Evolutionary conservation across 1,140 invertebrate genomes (phyloP).

Genomic region (Mesaphorura yosii): DNA sequence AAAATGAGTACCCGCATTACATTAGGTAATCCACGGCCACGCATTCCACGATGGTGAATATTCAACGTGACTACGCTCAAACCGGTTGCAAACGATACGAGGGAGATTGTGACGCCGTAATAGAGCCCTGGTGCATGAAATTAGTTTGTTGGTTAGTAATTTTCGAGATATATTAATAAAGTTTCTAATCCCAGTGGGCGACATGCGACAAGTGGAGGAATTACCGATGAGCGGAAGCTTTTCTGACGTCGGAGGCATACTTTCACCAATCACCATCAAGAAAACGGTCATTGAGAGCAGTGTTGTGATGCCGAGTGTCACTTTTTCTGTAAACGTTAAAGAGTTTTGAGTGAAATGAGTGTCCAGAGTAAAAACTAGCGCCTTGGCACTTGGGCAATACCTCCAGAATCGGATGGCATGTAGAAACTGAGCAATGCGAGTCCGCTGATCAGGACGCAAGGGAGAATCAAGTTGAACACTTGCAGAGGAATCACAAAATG

Average conservation of each 20-base stretch:
- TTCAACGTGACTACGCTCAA: constrained; percentile 45
- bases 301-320: constrained; percentile 47
- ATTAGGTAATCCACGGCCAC: constrained; percentile 42
- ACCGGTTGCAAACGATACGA: constrained; percentile 49
- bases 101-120: constrained; percentile 51
- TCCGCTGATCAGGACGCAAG: constrained; percentile 46
- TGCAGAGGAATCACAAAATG: neutral
- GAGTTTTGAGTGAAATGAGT: neutral
- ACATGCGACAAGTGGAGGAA: too few species aligned
- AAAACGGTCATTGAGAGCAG: constrained; percentile 53
- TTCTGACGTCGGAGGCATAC: constrained; percentile 51
- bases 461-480: constrained; percentile 47
- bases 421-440: constrained; percentile 47
- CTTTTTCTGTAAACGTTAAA: constrained; percentile 37
- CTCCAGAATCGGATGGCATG: constrained; percentile 47
- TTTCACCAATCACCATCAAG: constrained; percentile 51
- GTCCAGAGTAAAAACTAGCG: constrained; percentile 35
- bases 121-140: constrained; percentile 44
- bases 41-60: constrained; percentile 47
- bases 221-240: constrained; percentile 47
- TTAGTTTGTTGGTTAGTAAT: too few species aligned
- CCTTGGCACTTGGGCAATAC: too few species aligned
- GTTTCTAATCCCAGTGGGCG: too few species aligned
- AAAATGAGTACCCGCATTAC: constrained; percentile 44
- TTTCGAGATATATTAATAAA: too few species aligned